Evolutionary conservation across 2,113 vertebrate genomes (phyloP).

Genomic region (Heloderma charlesbogerti): DNA sequence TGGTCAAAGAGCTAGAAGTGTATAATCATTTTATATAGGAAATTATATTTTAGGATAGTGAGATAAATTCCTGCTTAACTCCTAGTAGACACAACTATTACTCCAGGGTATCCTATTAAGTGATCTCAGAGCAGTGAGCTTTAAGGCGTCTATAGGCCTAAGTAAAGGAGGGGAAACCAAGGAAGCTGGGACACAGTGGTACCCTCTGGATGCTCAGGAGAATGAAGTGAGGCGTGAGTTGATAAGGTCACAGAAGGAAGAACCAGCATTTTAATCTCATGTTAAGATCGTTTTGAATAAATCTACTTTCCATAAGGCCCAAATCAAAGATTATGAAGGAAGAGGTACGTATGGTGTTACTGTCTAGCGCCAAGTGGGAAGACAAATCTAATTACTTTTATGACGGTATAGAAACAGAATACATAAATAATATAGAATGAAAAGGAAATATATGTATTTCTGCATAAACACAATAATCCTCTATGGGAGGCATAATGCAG

Average conservation of each 20-base stretch:
- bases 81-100: not conserved
- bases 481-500: not conserved
- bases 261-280: not conserved
- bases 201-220: not conserved
- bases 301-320: constrained; percentile 13
- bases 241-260: constrained; percentile 19
- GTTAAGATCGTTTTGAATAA: constrained; percentile 14
- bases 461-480: not conserved
- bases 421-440: not conserved
- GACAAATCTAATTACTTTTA: not conserved
- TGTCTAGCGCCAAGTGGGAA: not conserved
- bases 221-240: not conserved
- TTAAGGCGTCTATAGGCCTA: not conserved
- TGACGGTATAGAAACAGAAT: not conserved
- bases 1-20: not conserved
- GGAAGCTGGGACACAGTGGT: not conserved
- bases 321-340: not conserved
- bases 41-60: not conserved
- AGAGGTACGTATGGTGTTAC: not conserved
- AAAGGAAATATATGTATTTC: not conserved
- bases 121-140: not conserved
- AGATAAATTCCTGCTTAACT: not conserved
- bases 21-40: not conserved
- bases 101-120: not conserved
- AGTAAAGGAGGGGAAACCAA: not conserved